A percentile compares a stretch with the other conserved stretches of the same genome.
Conservation (phyloP, 2,113 vertebrate species). For the Thinocorus orbignyianus region DNA sequence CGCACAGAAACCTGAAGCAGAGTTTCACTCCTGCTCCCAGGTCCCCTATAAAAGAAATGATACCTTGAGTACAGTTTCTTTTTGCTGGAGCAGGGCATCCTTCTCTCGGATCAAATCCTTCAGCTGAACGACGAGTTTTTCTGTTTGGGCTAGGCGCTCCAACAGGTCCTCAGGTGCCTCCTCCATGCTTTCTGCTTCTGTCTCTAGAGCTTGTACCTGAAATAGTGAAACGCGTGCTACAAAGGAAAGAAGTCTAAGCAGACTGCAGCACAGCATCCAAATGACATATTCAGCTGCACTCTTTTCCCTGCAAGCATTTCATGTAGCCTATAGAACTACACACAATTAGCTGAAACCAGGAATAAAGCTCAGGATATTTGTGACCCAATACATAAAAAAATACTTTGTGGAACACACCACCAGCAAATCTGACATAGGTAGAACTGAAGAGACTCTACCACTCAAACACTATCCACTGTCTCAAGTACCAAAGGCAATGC, state of each 20-base stretch:
- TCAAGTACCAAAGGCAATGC: background rate
- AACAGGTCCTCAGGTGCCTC: constrained; percentile 75
- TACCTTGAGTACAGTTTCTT: constrained; percentile 84
- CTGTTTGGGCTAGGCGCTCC: constrained; percentile 85
- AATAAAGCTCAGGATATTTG: background rate
- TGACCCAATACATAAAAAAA: background rate
- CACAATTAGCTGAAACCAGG: background rate
- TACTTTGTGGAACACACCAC: background rate
- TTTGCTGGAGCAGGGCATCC: constrained; percentile 81
- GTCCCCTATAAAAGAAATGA: background rate
- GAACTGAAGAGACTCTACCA: background rate
- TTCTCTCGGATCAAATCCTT: constrained; percentile 89
- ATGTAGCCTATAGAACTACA: background rate
- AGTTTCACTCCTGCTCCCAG: background rate
- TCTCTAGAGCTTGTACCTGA: constrained; percentile 66
- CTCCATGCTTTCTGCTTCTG: constrained; percentile 41
- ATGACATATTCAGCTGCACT: background rate
- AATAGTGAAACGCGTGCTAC: background rate
- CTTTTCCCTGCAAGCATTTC: background rate
- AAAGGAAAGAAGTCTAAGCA: background rate
- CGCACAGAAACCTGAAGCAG: background rate
- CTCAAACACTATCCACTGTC: background rate
- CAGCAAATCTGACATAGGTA: background rate
- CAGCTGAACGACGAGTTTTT: constrained; percentile 86
- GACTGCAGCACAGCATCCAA: background rate